These are phyloP conservation scores for Galemys pyrenaicus DNA, from an alignment of 2,113 vertebrate genomes.

Conservation along the genomic window DNA sequence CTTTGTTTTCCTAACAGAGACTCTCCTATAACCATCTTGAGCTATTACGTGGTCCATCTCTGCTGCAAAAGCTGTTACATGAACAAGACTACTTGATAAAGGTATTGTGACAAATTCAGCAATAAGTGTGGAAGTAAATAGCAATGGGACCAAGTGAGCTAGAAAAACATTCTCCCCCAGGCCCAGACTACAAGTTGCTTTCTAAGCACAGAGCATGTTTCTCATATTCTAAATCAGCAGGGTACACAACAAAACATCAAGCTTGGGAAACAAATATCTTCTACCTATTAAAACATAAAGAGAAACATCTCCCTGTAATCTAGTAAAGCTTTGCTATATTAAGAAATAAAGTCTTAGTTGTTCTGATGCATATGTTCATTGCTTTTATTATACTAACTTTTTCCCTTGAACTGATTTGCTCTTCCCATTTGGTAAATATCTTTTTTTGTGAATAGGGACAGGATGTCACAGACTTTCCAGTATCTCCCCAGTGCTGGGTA, in stretches of 20 bases:
- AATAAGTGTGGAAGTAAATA: background rate
- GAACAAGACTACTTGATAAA: background rate
- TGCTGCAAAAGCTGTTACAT: background rate
- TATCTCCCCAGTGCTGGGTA: background rate
- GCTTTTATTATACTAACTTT: background rate
- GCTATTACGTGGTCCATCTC: background rate
- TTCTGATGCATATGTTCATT: background rate
- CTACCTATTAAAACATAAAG: slow-evolving; percentile 14
- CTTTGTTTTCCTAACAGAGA: background rate
- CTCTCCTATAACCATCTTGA: background rate
- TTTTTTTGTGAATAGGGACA: background rate
- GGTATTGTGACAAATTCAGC: background rate
- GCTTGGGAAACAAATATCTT: background rate
- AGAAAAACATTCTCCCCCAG: background rate
- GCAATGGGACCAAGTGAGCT: background rate
- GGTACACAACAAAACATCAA: slow-evolving; percentile 18
- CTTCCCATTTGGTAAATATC: background rate
- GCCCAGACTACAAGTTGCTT: slow-evolving; percentile 7
- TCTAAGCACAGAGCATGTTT: slow-evolving; percentile 42
- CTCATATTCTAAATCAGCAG: slow-evolving; percentile 47
- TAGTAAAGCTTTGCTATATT: background rate
- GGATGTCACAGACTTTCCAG: background rate
- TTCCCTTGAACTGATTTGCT: background rate
- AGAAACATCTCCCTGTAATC: slow-evolving; percentile 9
- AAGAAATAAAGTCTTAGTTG: background rate